Base-by-base conservation (phyloP, 2,113 vertebrate genomes). In the Tympanuchus pallidicinctus region DNA sequence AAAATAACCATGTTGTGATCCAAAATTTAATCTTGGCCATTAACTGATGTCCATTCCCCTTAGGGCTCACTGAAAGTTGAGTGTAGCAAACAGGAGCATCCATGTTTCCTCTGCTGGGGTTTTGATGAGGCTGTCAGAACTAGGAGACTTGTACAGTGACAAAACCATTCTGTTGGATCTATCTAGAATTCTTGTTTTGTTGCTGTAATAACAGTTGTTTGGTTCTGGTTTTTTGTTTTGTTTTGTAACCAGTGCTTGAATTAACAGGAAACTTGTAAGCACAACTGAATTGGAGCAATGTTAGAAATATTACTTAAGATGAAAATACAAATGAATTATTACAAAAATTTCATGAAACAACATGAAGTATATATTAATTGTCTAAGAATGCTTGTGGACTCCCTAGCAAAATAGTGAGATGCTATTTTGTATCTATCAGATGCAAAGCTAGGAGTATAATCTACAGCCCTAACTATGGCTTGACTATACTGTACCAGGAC, bases 301-400 rank as follows among this genome's bases (percentile, higher is more conserved):
- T n/a, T 2, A 59, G 54, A 73, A 77, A 63, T 70, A 13, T 28
- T 0, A 0, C 10, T 8, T 25, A 47, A 70, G 36, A 42, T 18
- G 64, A 63, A 75, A 91, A 63, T 22, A 63, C 2, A 73, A 59
- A 25, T 12, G 28, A 77, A 43, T 6, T 2, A 69, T 65, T 36
- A 10, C 24, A 88, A 50, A 81, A 77, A 12, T 28, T 64, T 52
- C 16, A 40, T 3, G 2, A 76, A 91, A 87, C 6, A 19, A 32
- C 17, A 20, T 52, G 32, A 75, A 74, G 2, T 3, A 19, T 34
- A 8, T 60, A 25, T 45, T 66, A 30, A 42, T 36, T 74, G 5
- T 27, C 11, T 63, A 61, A 69, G 21, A 64, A 75, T 63, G 11
- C 19, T 10, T 21, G 30, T 36, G 27, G 16, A 32, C 6, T 21